Evolutionary conservation across 2,113 vertebrate species (phyloP), one percentile per base, ranked within the genome.

Genomic region (Choloepus hoffmanni): DNA sequence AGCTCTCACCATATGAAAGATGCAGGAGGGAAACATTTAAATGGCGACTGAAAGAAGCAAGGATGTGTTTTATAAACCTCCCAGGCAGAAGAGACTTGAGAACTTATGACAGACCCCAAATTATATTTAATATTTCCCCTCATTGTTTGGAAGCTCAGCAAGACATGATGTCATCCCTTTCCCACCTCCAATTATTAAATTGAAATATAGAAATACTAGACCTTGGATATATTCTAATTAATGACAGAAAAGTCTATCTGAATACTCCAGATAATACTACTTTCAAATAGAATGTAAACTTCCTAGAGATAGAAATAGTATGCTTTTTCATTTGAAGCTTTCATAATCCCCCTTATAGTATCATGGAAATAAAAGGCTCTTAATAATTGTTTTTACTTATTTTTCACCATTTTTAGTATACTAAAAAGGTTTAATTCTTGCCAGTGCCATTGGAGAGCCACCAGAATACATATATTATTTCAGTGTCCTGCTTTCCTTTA

Each of bases 211-310:
- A 93, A 89, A 84, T n/a, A 79, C 1, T 68, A 62, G 2, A 15
- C 53, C 40, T 63, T 83, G 16, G 2, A 12, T n/a, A 67, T 50
- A 90, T 33, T 81, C 43, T 79, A 67, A 67, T 78, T 78, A 90
- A 60, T 78, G 33, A 92, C 10, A 76, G 23, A 36, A 36, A 43
- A 62, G 4, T 83, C 60, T 10, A 92, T 79, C 7, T 79, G 50
- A 94, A 70, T 67, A 74, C 13, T 90, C 23, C 43, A 88, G 63
- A 89, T n/a, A 74, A 1, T 19, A 23, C 26, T 26, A 24, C 87
- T 94, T 86, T 95, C 15, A 87, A 83, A 72, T 43, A 43, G 10
- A 58, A 5, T n/a, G 1, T 55, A 96, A 68, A 89, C 50, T 72
- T 81, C 28, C 12, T 63, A 4, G 63, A 50, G 24, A 81, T 3